A percentile compares a stretch with the other conserved stretches of the same genome.
Evolutionary conservation across 2,888 invertebrate genomes (phyloP).

Genomic region (Conops quadrifasciatus): DNA sequence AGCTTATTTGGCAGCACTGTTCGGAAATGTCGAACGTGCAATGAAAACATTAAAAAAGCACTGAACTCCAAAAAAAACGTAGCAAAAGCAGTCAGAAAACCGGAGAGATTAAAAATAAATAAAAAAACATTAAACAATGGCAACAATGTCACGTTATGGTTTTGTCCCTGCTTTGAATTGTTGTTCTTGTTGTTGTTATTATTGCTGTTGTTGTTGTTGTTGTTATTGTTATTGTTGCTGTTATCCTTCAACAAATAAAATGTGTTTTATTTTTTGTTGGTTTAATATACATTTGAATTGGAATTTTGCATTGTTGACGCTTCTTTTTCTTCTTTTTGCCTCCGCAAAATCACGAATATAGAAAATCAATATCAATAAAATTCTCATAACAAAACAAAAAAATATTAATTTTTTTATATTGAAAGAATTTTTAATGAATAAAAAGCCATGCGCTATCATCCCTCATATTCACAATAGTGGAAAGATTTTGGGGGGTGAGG

Average conservation of each 20-base stretch:
- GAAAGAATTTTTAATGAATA: neutral
- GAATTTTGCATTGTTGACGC: neutral
- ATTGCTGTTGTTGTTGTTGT: neutral
- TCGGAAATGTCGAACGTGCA: neutral
- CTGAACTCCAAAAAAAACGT: too few relatives aligned
- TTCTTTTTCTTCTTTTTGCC: neutral
- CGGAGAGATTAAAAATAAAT: neutral
- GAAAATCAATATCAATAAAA: too few relatives aligned
- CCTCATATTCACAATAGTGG: too few relatives aligned
- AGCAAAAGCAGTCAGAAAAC: neutral
- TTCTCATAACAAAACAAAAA: too few relatives aligned
- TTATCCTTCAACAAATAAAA: neutral
- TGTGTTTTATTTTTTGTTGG: neutral
- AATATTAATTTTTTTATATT: too few relatives aligned
- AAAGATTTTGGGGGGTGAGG: too few relatives aligned
- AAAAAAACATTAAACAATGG: conserved; percentile 11
- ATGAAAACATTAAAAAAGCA: too few relatives aligned
- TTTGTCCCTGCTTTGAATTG: neutral
- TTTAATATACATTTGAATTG: neutral
- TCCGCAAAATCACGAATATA: too few relatives aligned
- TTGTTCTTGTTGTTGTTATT: neutral
- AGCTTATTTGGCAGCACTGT: neutral
- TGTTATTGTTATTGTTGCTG: neutral
- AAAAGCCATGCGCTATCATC: too few relatives aligned
- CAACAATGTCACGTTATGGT: neutral